phyloP scores from a whole-genome alignment of 1,140 invertebrate genomes.

The Drosophila pandora region DNA sequence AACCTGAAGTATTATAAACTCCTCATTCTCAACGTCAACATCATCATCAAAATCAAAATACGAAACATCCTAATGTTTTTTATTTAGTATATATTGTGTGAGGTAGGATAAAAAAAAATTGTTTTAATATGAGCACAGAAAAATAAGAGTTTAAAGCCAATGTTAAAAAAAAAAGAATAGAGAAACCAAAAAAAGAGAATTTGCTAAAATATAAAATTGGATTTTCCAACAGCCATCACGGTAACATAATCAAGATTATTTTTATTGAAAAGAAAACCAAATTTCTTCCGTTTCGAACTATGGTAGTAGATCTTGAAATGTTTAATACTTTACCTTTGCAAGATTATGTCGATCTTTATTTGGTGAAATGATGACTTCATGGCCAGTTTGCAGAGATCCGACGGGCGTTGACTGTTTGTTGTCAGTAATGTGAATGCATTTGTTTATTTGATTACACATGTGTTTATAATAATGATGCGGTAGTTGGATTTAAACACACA shows the following conservation, averaged over 20 bases:
- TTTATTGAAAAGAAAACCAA: conserved; percentile 13
- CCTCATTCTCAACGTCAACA: conserved; percentile 71
- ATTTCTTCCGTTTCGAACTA: conserved; percentile 14
- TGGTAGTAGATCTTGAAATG: conserved; percentile 22
- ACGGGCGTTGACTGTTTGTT: conserved; percentile 92
- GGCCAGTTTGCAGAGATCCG: conserved; percentile 94
- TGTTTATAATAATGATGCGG: conserved; percentile 50
- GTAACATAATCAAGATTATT: conserved; percentile 22
- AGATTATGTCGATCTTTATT: conserved; percentile 93
- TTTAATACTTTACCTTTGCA: conserved; percentile 88
- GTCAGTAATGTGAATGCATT: conserved; percentile 65
- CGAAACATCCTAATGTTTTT: conserved; percentile 66
- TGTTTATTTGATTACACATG: conserved; percentile 53
- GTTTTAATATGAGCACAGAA: conserved; percentile 32
- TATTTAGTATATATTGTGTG: conserved; percentile 17
- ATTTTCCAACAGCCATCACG: conserved; percentile 29
- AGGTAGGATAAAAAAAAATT: conserved; percentile 38
- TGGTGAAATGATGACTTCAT: conserved; percentile 94
- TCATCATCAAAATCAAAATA: conserved; percentile 83
- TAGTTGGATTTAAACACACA: conserved; percentile 57
- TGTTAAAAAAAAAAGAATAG: conserved; percentile 34
- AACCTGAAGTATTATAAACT: conserved; percentile 83
- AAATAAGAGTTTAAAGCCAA: conserved; percentile 29
- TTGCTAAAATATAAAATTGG: conserved; percentile 31
- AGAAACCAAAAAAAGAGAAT: conserved; percentile 27